A percentile compares a stretch with the other conserved stretches of the same genome.
phyloP scores from a whole-genome alignment of 2,888 invertebrate genomes.

The Iselma pallidipennis region DNA sequence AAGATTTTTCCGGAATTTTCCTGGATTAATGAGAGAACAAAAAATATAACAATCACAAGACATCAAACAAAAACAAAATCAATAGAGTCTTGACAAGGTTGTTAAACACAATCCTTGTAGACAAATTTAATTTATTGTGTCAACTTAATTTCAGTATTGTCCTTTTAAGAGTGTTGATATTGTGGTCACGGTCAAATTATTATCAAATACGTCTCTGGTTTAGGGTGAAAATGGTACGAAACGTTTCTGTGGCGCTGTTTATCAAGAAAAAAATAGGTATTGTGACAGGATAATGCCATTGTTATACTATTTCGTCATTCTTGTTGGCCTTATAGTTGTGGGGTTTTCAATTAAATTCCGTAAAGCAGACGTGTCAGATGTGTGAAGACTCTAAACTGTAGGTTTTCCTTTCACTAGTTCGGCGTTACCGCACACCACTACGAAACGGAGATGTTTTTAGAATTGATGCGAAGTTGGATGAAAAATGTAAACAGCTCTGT shows the following conservation, averaged over 20 bases:
- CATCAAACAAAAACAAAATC: too few relatives aligned
- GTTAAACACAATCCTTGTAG: background rate
- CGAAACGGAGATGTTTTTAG: background rate
- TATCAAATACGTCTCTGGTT: background rate
- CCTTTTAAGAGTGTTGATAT: background rate
- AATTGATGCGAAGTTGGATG: background rate
- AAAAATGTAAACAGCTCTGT: background rate
- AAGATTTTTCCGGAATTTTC: too few relatives aligned
- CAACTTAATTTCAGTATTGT: background rate
- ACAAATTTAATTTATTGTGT: background rate
- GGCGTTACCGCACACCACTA: too few relatives aligned
- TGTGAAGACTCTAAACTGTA: background rate
- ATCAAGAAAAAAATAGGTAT: background rate
- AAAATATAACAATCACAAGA: too few relatives aligned
- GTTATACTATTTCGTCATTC: background rate
- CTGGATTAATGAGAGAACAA: too few relatives aligned
- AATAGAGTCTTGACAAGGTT: background rate
- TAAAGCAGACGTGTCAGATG: background rate
- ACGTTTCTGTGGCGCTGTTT: too few relatives aligned
- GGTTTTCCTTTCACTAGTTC: too few relatives aligned
- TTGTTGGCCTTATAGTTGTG: background rate
- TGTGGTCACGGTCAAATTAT: background rate
- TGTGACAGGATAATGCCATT: conserved; percentile 1
- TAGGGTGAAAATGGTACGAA: too few relatives aligned
- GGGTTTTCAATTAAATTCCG: conserved; percentile 5